phyloP scores from a whole-genome alignment of 1,140 invertebrate species.

The Anastrepha ludens region DNA sequence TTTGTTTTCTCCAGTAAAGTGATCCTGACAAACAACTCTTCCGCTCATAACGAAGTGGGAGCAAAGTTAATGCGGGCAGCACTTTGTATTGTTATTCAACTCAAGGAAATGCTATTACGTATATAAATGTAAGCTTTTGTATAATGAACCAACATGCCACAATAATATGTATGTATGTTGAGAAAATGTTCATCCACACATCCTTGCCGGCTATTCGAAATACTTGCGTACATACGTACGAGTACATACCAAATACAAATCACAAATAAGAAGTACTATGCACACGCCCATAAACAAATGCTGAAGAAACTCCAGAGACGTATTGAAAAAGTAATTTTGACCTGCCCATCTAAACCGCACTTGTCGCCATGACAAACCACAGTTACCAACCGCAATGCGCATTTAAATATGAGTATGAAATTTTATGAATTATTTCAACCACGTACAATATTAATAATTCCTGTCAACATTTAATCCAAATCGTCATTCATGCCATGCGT shows the following conservation, averaged over 20 bases:
- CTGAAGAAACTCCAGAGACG: too few relatives aligned
- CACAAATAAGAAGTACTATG: too few relatives aligned
- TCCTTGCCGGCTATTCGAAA: neutral
- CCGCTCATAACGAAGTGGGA: neutral
- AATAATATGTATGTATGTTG: neutral
- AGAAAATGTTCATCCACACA: neutral
- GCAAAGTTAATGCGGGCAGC: neutral
- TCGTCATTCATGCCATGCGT: slow-evolving; percentile 40
- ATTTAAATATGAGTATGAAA: slow-evolving; percentile 46
- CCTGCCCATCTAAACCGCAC: slow-evolving; percentile 9
- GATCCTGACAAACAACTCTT: slow-evolving; percentile 29
- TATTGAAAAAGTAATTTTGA: slow-evolving; percentile 25
- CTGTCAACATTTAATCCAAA: slow-evolving; percentile 54
- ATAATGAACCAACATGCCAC: neutral
- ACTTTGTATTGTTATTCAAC: neutral
- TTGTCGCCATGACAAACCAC: slow-evolving; percentile 36
- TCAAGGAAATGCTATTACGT: slow-evolving; percentile 1
- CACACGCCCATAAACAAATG: neutral
- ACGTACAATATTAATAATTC: slow-evolving; percentile 55
- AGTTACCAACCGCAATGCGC: slow-evolving; percentile 28
- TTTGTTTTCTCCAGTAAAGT: neutral
- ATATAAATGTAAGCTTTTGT: too few relatives aligned
- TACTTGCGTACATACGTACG: neutral
- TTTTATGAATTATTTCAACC: slow-evolving; percentile 52
- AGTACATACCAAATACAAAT: neutral